Percentiles rank a stretch among this genome's conserved stretches.
Evolutionary conservation across 2,797 vertebrate species (phyloP).

Genomic region (Ceyx erithaca): DNA sequence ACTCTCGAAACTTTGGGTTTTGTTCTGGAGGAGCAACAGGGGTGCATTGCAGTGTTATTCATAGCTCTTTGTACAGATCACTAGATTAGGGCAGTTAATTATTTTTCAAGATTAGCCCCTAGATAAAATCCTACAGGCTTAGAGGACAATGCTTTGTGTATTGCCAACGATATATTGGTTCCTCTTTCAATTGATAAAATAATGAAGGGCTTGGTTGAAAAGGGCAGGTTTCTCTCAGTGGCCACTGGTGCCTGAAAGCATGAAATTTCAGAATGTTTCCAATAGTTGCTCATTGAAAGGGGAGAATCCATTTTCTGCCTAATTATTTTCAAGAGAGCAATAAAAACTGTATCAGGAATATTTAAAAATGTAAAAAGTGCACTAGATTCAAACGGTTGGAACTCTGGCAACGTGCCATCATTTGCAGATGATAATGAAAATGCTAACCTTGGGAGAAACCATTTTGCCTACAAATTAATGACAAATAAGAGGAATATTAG

Average conservation of each 20-base stretch:
- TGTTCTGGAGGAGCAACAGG: background rate
- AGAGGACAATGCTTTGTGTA: background rate
- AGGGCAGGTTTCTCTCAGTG: constrained; percentile 33
- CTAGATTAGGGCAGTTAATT: background rate
- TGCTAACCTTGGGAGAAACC: constrained; percentile 44
- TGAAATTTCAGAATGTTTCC: constrained; percentile 59
- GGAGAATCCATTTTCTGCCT: constrained; percentile 63
- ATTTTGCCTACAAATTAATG: constrained; percentile 38
- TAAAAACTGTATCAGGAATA: constrained; percentile 42
- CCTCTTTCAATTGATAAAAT: constrained; percentile 55
- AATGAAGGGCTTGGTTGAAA: constrained; percentile 54
- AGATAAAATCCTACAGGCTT: background rate
- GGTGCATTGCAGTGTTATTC: background rate
- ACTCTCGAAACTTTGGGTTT: background rate
- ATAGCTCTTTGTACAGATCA: background rate
- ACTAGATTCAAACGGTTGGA: background rate
- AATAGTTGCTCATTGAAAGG: constrained; percentile 32
- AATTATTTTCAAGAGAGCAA: constrained; percentile 64
- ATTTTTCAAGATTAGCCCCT: background rate
- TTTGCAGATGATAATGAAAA: constrained; percentile 52
- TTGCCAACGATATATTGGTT: constrained; percentile 12
- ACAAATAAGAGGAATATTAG: constrained; percentile 48
- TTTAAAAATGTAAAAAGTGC: constrained; percentile 21
- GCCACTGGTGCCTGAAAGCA: constrained; percentile 53
- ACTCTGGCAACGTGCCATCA: background rate